Percentiles rank a stretch among this genome's conserved stretches.
Conservation (phyloP, 1,140 invertebrate genomes). For the Bombyx mandarina region DNA sequence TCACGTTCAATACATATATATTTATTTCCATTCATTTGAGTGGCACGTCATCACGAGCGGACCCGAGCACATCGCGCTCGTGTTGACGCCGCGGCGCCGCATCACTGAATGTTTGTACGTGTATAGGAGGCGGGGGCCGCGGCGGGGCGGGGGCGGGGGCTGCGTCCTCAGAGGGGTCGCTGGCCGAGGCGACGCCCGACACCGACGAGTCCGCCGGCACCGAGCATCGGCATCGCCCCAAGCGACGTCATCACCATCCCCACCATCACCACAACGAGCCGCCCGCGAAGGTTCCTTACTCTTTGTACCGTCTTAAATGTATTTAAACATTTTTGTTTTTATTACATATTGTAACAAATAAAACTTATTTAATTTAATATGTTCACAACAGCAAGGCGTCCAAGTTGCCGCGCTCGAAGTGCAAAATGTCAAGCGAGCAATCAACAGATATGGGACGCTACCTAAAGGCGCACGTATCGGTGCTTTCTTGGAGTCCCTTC, state of each 20-base stretch:
- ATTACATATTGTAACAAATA: too few relatives aligned
- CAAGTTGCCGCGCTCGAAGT: constrained; percentile 93
- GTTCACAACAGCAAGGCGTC: constrained; percentile 67
- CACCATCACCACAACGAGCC: constrained; percentile 22
- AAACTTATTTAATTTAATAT: too few relatives aligned
- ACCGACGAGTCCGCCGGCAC: constrained; percentile 58
- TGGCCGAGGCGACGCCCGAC: constrained; percentile 62
- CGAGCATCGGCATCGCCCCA: constrained; percentile 35
- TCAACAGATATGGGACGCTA: constrained; percentile 96
- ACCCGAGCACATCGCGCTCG: too few relatives aligned
- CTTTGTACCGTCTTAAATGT: too few relatives aligned
- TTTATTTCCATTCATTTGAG: too few relatives aligned
- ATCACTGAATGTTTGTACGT: too few relatives aligned
- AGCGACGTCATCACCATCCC: constrained; percentile 35
- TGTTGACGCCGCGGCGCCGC: too few relatives aligned
- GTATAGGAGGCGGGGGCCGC: too few relatives aligned
- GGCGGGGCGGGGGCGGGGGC: constrained; percentile 26
- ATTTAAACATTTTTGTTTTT: too few relatives aligned
- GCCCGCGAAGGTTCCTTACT: background rate
- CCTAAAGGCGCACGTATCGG: constrained; percentile 96
- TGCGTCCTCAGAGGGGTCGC: constrained; percentile 62
- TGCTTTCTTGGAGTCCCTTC: constrained; percentile 93
- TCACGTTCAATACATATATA: too few relatives aligned
- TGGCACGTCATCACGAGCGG: too few relatives aligned
- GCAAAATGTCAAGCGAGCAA: constrained; percentile 95